Evolutionary conservation across 2,113 vertebrate species (phyloP), one percentile per base, ranked within the genome.

Genomic region (Callithrix jacchus): DNA sequence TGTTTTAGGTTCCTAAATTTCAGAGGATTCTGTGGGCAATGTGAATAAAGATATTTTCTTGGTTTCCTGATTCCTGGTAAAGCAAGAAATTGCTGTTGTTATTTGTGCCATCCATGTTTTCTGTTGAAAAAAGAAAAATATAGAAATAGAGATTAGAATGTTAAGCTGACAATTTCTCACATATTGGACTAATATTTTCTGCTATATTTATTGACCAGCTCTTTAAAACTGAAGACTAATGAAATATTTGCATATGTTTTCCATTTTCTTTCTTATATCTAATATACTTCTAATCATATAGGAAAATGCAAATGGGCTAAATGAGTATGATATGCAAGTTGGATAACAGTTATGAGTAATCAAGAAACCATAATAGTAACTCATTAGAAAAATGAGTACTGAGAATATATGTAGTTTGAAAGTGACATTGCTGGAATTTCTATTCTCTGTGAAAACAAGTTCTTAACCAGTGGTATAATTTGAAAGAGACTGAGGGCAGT

Each of bases 101-200:
- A 99, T 98, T 98, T 99, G 98, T 70, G 98, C 98, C 95, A 99
- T 98, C 99, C 99, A 99, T 71, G 82, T 98, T 99, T 98, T 99
- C 99, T 99, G 98, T 94, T 95, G 73, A 97, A 84, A 86, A 98
- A 87, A 70, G 64, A 10, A 76, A 14, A 85, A 91, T 71, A 10
- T 0, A 85, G 1, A 56, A 5, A 42, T 13, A 7, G 1, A 40
- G 52, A 86, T 58, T 73, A 86, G 77, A 81, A 58, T 80, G 45
- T 88, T 93, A 92, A 73, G 18, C 37, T 58, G 77, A 74, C 27
- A 47, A 18, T 79, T 85, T 74, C 70, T 89, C 40, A 83, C 73
- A 76, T 47, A 82, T 18, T 94, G 74, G 47, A 37, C 95, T 89
- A 91, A 45, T 91, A 42, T 86, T 94, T 91, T 37, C 77, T 40